Base-by-base conservation (phyloP, 2,797 vertebrate genomes). In the Triplophysa bombifrons region DNA sequence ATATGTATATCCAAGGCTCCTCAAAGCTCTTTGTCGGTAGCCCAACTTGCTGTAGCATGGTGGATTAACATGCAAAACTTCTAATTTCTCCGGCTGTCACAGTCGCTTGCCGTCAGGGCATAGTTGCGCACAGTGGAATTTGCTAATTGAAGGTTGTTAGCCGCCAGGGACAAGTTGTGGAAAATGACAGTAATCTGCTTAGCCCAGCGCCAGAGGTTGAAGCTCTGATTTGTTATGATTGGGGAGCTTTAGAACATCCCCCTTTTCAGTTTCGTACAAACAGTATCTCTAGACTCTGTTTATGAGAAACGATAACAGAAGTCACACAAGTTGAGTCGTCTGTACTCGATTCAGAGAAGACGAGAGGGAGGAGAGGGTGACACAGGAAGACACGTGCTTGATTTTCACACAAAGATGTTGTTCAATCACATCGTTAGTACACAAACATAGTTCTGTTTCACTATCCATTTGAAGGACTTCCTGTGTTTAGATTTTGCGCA, bases 121-220 rank as follows among this genome's bases (percentile, higher is more conserved):
- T 84, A 89, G 92, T 93, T 91, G 92, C 92, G 90, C 92, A 85
- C 89, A 93, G 87, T 86, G 74, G 90, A 89, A 92, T 94, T 95
- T 95, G 91, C 90, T 96, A 95, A 95, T 93, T 94, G 93, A 91
- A 94, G 92, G 87, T 91, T 91, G 93, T 95, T 93, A 90, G 90
- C 93, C 92, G 92, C 90, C 87, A 94, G 93, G 93, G 93, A 93
- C 92, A 93, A 94, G 93, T 91, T 90, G 89, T 92, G 88, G 92
- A 93, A 94, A 92, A 94, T 94, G 89, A 92, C 94, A 89, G 91
- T 94, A 94, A 95, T 94, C 90, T 89, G 88, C 92, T 94, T 92
- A 91, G 89, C 91, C 92, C 88, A 87, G 84, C 93, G 87, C 91
- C 89, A 85, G 92, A 93, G 90, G 89, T 89, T 92, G 86, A 91